A percentile compares a stretch with the other conserved stretches of the same genome.
Evolutionary conservation across 2,113 vertebrate species (phyloP).

Genomic region (Hyaena hyaena): DNA sequence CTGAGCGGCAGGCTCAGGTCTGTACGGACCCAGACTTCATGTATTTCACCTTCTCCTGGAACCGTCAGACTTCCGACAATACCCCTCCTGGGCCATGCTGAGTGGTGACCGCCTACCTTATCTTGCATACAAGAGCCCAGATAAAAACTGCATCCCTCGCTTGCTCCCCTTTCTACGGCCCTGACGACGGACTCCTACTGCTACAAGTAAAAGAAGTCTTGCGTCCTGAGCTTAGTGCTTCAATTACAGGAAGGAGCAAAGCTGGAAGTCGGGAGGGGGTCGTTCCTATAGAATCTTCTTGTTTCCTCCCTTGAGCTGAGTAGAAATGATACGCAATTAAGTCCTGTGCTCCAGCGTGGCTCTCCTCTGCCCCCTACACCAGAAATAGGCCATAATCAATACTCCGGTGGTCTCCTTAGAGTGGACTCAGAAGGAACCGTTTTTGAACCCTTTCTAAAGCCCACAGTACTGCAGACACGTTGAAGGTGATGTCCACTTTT

Average conservation of each 20-base stretch:
- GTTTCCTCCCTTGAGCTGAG: not conserved
- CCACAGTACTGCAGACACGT: not conserved
- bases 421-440: not conserved
- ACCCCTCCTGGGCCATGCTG: not conserved
- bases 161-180: not conserved
- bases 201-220: not conserved
- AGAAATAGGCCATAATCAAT: not conserved
- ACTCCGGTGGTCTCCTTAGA: not conserved
- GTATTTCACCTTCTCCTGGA: not conserved
- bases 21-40: not conserved
- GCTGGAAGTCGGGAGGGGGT: not conserved
- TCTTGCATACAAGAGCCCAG: not conserved
- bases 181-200: not conserved
- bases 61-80: not conserved
- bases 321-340: not conserved
- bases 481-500: not conserved
- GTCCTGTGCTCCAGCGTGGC: not conserved
- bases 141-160: not conserved
- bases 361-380: not conserved
- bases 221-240: not conserved
- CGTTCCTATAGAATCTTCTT: not conserved
- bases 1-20: not conserved
- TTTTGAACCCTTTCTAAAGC: not conserved
- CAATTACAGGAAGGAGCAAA: not conserved
- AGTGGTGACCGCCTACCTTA: not conserved